Evolutionary conservation across 2,797 vertebrate genomes (phyloP).

Genomic region (Anolis apletophallus): DNA sequence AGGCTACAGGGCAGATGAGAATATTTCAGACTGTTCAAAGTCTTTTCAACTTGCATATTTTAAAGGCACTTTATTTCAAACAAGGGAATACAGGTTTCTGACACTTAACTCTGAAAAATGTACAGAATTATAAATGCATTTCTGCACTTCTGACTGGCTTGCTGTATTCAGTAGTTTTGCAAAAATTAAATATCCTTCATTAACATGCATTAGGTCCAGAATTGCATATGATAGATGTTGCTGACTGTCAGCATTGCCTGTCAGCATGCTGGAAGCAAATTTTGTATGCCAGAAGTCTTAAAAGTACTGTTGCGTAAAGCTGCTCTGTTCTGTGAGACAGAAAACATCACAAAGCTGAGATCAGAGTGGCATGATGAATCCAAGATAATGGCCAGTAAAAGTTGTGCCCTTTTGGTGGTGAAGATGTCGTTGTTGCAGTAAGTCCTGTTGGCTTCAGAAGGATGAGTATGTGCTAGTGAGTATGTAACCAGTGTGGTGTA

Average conservation of each 20-base stretch:
- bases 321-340: not conserved
- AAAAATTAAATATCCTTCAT: not conserved
- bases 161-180: not conserved
- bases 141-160: not conserved
- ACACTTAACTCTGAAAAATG: not conserved
- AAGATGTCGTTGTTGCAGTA: not conserved
- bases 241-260: not conserved
- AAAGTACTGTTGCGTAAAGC: not conserved
- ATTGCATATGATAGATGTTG: not conserved
- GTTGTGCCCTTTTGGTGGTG: not conserved
- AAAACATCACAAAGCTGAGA: not conserved
- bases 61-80: not conserved
- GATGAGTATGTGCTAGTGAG: not conserved
- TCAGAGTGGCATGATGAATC: not conserved
- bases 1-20: not conserved
- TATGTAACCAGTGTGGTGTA: too few relatives aligned
- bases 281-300: not conserved
- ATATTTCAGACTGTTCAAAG: not conserved
- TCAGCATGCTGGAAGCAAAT: not conserved
- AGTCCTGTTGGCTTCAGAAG: not conserved
- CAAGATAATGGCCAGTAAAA: not conserved
- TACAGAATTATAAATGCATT: not conserved
- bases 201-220: not conserved
- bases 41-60: not conserved
- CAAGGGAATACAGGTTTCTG: not conserved